Conservation (phyloP, 2,113 vertebrate species). For the Plestiodon gilberti region DNA sequence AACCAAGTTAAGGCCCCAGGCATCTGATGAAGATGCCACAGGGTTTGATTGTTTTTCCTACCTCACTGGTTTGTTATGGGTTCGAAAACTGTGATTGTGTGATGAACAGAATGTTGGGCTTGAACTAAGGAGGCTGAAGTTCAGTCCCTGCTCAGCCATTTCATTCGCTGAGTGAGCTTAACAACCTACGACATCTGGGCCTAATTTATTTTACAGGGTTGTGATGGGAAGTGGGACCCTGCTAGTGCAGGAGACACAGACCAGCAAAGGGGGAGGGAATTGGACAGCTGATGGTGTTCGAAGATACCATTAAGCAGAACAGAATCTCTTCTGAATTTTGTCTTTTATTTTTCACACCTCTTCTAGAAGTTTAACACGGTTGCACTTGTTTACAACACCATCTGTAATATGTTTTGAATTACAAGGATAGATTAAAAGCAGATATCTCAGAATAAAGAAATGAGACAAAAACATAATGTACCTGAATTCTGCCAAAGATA, state of each 20-base stretch:
- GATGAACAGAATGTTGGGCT: too few relatives aligned
- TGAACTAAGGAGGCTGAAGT: too few relatives aligned
- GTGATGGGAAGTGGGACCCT: neutral
- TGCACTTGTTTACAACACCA: neutral
- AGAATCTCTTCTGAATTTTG: neutral
- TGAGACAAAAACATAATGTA: neutral
- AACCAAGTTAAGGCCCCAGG: too few relatives aligned
- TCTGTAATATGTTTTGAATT: slow-evolving; percentile 24
- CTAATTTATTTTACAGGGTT: neutral
- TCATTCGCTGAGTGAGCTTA: too few relatives aligned
- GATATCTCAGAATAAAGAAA: neutral
- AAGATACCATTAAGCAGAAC: neutral
- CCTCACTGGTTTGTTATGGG: too few relatives aligned
- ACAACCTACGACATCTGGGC: too few relatives aligned
- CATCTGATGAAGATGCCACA: too few relatives aligned
- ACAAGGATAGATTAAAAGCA: slow-evolving; percentile 15
- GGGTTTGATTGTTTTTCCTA: too few relatives aligned
- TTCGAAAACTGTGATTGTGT: too few relatives aligned
- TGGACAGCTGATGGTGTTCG: neutral
- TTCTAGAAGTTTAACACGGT: neutral
- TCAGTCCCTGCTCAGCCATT: too few relatives aligned
- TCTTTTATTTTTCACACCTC: slow-evolving; percentile 10
- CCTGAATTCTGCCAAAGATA: neutral
- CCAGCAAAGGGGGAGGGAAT: neutral
- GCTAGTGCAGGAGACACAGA: neutral